phyloP scores from a whole-genome alignment of 2,113 vertebrate species.

The Otocyon megalotis region DNA sequence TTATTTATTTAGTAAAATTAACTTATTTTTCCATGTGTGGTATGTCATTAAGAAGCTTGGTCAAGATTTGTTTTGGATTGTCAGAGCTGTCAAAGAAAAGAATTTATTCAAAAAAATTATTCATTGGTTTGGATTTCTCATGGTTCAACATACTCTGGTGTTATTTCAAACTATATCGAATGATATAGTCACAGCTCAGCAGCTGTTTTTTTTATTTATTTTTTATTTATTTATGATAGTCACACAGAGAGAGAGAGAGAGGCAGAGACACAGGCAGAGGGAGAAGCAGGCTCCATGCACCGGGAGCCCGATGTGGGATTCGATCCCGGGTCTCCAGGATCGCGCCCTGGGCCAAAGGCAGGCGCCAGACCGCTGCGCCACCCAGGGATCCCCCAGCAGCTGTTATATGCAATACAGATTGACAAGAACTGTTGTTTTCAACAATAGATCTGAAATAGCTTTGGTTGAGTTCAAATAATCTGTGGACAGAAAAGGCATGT shows the following conservation, averaged over 20 bases:
- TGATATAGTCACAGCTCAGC: background rate
- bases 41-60: background rate
- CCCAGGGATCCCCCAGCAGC: too few relatives aligned
- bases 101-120: constrained; percentile 29
- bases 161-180: background rate
- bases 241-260: too few relatives aligned
- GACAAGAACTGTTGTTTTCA: background rate
- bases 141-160: background rate
- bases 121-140: background rate
- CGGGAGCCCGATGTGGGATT: too few relatives aligned
- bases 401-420: background rate
- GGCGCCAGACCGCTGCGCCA: too few relatives aligned
- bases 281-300: too few relatives aligned
- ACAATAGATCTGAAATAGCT: background rate
- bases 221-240: too few relatives aligned
- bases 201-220: too few relatives aligned
- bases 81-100: constrained; percentile 18
- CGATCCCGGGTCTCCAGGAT: too few relatives aligned
- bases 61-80: background rate
- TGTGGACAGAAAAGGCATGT: background rate
- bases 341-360: too few relatives aligned
- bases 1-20: background rate
- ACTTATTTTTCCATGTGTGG: background rate
- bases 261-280: too few relatives aligned
- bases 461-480: background rate